Evolutionary conservation across 2,113 vertebrate species (phyloP).

Genomic region (Eonycteris spelaea): DNA sequence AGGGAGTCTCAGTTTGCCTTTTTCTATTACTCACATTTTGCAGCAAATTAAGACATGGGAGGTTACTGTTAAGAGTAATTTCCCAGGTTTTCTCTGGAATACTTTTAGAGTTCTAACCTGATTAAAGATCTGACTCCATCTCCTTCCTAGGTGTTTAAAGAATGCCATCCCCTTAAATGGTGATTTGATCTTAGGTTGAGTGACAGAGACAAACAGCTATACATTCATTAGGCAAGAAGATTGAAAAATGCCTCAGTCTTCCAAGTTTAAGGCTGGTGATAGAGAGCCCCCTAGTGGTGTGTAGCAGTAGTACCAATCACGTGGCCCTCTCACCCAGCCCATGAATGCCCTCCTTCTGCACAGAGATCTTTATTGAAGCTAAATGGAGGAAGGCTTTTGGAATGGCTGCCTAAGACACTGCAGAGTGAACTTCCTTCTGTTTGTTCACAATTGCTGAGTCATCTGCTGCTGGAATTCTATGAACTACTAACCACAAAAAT

Average conservation of each 20-base stretch:
- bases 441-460: slow-evolving; percentile 19
- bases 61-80: not conserved
- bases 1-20: not conserved
- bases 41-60: not conserved
- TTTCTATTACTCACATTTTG: not conserved
- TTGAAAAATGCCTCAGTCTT: not conserved
- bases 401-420: not conserved
- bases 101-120: not conserved
- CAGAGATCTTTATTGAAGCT: not conserved
- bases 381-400: not conserved
- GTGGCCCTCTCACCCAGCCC: not conserved
- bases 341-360: not conserved
- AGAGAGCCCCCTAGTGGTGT: not conserved
- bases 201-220: not conserved
- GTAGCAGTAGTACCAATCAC: not conserved
- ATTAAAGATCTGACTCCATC: not conserved
- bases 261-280: not conserved
- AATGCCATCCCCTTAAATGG: not conserved
- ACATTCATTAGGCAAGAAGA: slow-evolving; percentile 28
- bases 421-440: not conserved
- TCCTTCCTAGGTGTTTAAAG: not conserved
- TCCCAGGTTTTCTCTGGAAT: not conserved
- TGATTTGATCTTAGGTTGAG: not conserved
- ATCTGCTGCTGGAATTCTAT: slow-evolving; percentile 40
- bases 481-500: slow-evolving; percentile 36